Percentiles rank a stretch among this genome's conserved stretches.
Evolutionary conservation across 2,113 vertebrate genomes (phyloP).

Genomic region (Pseudorhombus dupliciocellatus): DNA sequence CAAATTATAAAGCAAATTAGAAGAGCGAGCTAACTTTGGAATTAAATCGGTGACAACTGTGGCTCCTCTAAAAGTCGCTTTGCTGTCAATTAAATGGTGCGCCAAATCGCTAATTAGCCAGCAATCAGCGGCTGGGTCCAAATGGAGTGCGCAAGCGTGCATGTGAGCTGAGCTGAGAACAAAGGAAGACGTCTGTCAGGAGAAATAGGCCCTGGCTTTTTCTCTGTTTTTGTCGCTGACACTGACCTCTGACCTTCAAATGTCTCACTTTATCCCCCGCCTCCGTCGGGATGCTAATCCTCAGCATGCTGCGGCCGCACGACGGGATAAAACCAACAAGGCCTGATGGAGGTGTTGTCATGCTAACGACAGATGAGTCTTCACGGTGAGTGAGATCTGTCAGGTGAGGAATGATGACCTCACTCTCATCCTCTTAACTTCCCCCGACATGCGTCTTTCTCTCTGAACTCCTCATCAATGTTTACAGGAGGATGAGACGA

Average conservation of each 20-base stretch:
- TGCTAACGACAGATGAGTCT: constrained; percentile 27
- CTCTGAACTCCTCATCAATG: background rate
- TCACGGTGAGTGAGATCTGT: constrained; percentile 14
- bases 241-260: constrained; percentile 18
- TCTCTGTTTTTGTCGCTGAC: background rate
- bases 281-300: constrained; percentile 16
- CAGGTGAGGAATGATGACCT: constrained; percentile 5
- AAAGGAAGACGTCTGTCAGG: constrained; percentile 20
- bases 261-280: background rate
- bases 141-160: too few species aligned
- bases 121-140: constrained; percentile 34
- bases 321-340: constrained; percentile 11
- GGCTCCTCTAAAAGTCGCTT: constrained; percentile 42
- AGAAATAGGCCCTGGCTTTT: background rate
- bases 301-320: background rate
- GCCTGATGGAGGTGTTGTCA: constrained; percentile 40
- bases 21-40: constrained; percentile 48
- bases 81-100: constrained; percentile 55
- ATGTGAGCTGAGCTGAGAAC: too few species aligned
- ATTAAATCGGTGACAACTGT: constrained; percentile 61
- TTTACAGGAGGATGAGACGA: constrained; percentile 23
- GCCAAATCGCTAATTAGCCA: constrained; percentile 57
- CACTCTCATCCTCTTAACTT: background rate
- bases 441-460: too few species aligned
- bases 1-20: constrained; percentile 64